A percentile compares a stretch with the other conserved stretches of the same genome.
Conservation (phyloP, 2,797 vertebrate species). For the Dendrocincla fuliginosa region DNA sequence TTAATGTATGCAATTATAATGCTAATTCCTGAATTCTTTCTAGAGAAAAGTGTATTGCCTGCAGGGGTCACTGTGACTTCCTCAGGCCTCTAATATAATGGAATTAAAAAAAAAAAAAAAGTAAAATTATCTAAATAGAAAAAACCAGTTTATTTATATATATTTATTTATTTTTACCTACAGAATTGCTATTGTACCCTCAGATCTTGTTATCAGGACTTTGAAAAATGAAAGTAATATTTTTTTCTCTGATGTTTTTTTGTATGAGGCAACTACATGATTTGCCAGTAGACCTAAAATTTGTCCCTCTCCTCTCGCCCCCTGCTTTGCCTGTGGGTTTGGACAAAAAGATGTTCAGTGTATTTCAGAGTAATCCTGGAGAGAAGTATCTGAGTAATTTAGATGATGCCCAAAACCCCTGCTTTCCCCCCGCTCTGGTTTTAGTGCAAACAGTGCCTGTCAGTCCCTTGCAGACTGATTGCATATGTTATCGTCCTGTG, state of each 20-base stretch:
- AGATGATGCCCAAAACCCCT: background rate
- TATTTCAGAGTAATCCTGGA: background rate
- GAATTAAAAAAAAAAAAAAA: background rate
- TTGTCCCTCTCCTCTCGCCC: background rate
- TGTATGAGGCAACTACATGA: background rate
- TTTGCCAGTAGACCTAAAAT: background rate
- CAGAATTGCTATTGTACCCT: background rate
- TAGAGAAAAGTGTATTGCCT: background rate
- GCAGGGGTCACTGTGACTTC: background rate
- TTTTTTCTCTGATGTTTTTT: background rate
- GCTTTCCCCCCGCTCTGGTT: background rate
- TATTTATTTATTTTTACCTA: background rate
- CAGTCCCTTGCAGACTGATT: background rate
- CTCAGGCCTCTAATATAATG: background rate
- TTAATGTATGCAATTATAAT: background rate
- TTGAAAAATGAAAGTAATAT: background rate
- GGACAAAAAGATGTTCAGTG: background rate
- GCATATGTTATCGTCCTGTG: background rate
- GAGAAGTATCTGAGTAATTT: background rate
- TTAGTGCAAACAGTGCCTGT: background rate
- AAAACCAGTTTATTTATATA: fast-evolving
- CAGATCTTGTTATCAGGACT: background rate
- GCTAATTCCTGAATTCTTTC: background rate
- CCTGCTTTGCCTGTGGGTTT: background rate
- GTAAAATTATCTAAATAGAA: background rate